Percentiles rank a stretch among this genome's conserved stretches.
phyloP scores from a whole-genome alignment of 2,113 vertebrate species.

The Oreochromis aureus region DNA sequence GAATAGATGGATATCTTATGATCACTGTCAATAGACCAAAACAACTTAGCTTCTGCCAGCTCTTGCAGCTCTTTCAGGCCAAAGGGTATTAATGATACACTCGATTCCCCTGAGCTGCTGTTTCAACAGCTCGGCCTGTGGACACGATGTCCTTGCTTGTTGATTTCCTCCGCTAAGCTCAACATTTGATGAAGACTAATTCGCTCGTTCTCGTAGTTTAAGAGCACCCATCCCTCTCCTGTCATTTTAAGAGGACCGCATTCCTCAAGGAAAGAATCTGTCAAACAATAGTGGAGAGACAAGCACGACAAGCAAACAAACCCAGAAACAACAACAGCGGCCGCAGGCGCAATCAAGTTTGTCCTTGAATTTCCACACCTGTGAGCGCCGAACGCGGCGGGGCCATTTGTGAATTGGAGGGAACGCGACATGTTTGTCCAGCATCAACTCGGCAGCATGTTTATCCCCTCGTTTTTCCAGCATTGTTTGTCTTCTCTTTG shows the following conservation, averaged over 20 bases:
- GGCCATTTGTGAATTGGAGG: conserved; percentile 48
- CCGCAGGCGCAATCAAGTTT: conserved; percentile 47
- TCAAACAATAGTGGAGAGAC: conserved; percentile 41
- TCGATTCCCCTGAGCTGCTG: not conserved
- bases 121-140: not conserved
- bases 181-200: not conserved
- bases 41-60: not conserved
- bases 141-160: not conserved
- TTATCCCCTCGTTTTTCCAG: conserved; percentile 59
- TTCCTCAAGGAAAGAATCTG: conserved; percentile 44
- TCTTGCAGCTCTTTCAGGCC: not conserved
- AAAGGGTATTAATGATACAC: not conserved
- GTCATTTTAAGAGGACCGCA: conserved; percentile 8
- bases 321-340: conserved; percentile 40
- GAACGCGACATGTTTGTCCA: conserved; percentile 68
- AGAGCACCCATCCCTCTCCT: conserved; percentile 4
- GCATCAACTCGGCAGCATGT: conserved; percentile 57
- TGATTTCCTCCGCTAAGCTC: not conserved
- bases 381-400: conserved; percentile 43
- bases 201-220: conserved; percentile 12
- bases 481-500: conserved; percentile 75
- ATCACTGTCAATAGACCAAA: not conserved
- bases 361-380: conserved; percentile 73
- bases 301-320: conserved; percentile 57
- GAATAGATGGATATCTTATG: not conserved